Percentiles rank a stretch among this genome's conserved stretches.
Conservation (phyloP, 2,888 invertebrate genomes). For the Nomada fabriciana region DNA sequence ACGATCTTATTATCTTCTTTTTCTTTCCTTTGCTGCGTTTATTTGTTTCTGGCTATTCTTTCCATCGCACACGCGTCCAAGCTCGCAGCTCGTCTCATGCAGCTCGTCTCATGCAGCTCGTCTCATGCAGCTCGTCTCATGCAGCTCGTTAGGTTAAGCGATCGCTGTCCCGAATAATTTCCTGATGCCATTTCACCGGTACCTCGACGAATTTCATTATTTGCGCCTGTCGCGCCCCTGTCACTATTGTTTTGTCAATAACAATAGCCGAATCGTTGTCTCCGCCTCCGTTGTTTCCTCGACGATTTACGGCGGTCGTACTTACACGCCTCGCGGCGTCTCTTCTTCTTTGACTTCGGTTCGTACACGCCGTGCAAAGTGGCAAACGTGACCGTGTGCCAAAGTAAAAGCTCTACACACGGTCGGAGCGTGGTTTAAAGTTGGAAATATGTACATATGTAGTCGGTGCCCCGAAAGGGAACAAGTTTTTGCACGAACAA, state of each 20-base stretch:
- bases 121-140: no score
- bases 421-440: no score
- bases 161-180: neutral
- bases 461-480: constrained; percentile 22
- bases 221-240: constrained; percentile 26
- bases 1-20: neutral
- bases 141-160: no score
- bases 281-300: constrained; percentile 22
- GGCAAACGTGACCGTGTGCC: neutral
- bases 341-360: neutral
- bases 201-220: neutral
- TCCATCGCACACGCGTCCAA: neutral
- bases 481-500: constrained; percentile 4
- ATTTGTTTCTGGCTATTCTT: neutral
- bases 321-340: neutral
- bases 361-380: neutral
- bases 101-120: no score
- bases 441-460: neutral
- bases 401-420: constrained; percentile 17
- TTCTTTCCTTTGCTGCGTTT: neutral
- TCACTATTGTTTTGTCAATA: constrained; percentile 30
- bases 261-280: constrained; percentile 33
- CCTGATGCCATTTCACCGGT: neutral
- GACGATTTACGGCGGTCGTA: constrained; percentile 16
- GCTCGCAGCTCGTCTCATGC: no score